A percentile compares a stretch with the other conserved stretches of the same genome.
Conservation (phyloP, 2,797 vertebrate genomes). For the Neostethus bicornis region DNA sequence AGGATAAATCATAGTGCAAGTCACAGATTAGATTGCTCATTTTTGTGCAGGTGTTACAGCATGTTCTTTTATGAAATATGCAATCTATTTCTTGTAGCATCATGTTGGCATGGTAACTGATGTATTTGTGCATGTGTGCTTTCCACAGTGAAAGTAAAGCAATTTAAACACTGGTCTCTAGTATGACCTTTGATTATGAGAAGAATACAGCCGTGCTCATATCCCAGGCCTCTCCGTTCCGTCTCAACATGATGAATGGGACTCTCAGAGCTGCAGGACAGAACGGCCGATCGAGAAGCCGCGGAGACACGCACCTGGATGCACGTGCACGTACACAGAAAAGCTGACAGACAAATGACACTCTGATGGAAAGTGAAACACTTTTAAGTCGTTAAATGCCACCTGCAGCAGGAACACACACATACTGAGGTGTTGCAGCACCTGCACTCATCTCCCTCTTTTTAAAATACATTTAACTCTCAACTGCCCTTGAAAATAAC, state of each 20-base stretch:
- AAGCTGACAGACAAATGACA: constrained; percentile 68
- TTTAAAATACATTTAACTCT: constrained; percentile 69
- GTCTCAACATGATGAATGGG: constrained; percentile 80
- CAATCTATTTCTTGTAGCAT: constrained; percentile 34
- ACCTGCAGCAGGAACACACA: constrained; percentile 38
- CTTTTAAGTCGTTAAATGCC: constrained; percentile 63
- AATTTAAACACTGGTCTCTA: constrained; percentile 74
- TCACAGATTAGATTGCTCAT: constrained; percentile 4
- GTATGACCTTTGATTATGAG: constrained; percentile 81
- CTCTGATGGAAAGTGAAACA: constrained; percentile 66
- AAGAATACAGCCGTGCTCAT: constrained; percentile 68
- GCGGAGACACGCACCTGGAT: constrained; percentile 41
- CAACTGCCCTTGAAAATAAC: constrained; percentile 57
- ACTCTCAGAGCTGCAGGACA: constrained; percentile 70
- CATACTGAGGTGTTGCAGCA: constrained; percentile 25
- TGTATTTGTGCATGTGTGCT: constrained; percentile 20
- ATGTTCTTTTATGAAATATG: constrained; percentile 27
- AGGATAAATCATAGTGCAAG: constrained; percentile 6
- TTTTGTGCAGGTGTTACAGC: constrained; percentile 24
- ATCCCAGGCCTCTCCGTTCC: constrained; percentile 67
- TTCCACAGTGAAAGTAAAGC: constrained; percentile 75
- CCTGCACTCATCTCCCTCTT: constrained; percentile 54
- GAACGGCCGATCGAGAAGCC: constrained; percentile 73
- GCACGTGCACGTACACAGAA: constrained; percentile 21
- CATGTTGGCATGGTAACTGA: constrained; percentile 43